Evolutionary conservation across 2,797 vertebrate species (phyloP), one percentile per base, ranked within the genome.

Genomic region (Paguma larvata): DNA sequence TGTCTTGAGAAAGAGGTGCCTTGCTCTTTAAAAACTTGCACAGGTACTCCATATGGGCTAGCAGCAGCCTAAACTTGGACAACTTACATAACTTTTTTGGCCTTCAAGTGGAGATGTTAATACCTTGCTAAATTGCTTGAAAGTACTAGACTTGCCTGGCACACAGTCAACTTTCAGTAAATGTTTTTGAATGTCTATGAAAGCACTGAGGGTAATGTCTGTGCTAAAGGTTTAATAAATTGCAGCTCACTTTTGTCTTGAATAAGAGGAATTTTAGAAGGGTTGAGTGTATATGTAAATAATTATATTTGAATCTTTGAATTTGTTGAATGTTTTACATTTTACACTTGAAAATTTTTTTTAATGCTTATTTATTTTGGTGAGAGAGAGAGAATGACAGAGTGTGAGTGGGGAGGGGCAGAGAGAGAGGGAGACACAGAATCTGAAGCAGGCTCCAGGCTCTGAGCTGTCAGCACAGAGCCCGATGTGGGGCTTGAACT

Each of bases 271-370:
- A 82, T 73, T 93, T 94, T 70, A 62, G 48, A 94, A 84, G 7
- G 8, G 44, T 53, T 65, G 70, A 88, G 14, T 72, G 5, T 53
- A 11, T 44, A 6, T 94, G 13, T 65, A 90, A 92, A 89, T 83
- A 65, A 14, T 8, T 93, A 18, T 32, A 30, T 87, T 85, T 82
- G 65, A 94, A 88, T 93, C 72, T 93, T 86, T 89, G 62, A 84
- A 18, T 32, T 88, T 75, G 30, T 85, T 82, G 63, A 89, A 18
- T 91, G 30, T 73, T 90, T 87, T 25, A 48, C 13, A 59, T 92
- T 92, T 97, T 87, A 46, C 5, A 41, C 11, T 51, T 75, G 79
- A 65, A 3, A 38, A 38, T 51, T 51, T 59, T 56, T 59, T 56
- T 59, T 59, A 59, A 59, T 59, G 56, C 23, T 59, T 23, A 18